phyloP scores from a whole-genome alignment of 2,888 invertebrate species.

The Orthosia incerta region DNA sequence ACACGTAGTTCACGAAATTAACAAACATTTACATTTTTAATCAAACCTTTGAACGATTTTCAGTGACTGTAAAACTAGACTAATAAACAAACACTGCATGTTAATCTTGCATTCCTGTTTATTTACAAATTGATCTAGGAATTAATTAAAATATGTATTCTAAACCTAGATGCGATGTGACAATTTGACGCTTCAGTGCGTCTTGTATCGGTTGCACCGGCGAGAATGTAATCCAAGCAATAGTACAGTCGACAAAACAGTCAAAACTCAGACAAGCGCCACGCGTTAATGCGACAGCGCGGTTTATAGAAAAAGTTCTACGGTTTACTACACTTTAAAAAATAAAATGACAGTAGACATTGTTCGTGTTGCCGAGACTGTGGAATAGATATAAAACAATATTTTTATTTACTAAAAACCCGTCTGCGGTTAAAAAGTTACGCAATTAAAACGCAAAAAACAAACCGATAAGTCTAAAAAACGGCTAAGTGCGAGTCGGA shows the following conservation, averaged over 20 bases:
- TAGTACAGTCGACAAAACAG: not conserved
- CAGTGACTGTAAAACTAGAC: not conserved
- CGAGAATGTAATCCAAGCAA: conserved; percentile 26
- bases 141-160: conserved; percentile 29
- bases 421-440: too few relatives aligned
- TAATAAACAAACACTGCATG: not conserved
- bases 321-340: not conserved
- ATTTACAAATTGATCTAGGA: conserved; percentile 2
- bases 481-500: too few relatives aligned
- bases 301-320: not conserved
- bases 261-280: not conserved
- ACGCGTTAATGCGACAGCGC: not conserved
- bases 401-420: too few relatives aligned
- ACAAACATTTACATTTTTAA: too few relatives aligned
- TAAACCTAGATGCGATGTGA: not conserved
- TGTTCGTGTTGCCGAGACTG: too few relatives aligned
- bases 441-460: too few relatives aligned
- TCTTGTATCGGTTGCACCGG: not conserved
- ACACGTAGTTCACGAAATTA: too few relatives aligned
- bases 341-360: too few relatives aligned
- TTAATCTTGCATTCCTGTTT: not conserved
- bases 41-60: not conserved
- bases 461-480: too few relatives aligned
- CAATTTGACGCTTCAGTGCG: conserved; percentile 28
- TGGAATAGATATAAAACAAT: too few relatives aligned